Evolutionary conservation across 2,888 invertebrate species (phyloP).

Genomic region (Patella ulyssiponensis): DNA sequence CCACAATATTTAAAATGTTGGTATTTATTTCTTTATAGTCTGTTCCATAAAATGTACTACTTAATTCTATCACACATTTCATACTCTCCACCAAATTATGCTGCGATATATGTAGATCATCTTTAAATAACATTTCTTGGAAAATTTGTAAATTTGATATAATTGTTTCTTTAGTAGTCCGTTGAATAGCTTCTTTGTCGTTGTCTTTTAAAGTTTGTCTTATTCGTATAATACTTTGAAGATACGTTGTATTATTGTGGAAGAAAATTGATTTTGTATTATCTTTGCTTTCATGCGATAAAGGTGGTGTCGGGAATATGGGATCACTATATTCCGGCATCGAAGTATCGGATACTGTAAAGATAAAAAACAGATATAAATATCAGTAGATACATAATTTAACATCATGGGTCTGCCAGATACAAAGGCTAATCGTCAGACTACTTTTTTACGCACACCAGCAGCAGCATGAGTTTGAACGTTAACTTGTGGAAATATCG

Average conservation of each 20-base stretch:
- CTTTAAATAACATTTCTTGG: background rate
- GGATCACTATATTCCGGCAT: constrained; percentile 13
- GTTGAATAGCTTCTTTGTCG: background rate
- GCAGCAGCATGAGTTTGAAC: too few relatives aligned
- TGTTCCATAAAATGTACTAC: background rate
- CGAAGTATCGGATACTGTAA: background rate
- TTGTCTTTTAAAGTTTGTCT: background rate
- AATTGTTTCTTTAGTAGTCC: constrained; percentile 1
- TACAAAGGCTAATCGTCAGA: too few relatives aligned
- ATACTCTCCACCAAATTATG: background rate
- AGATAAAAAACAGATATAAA: too few relatives aligned
- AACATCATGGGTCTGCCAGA: too few relatives aligned
- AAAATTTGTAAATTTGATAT: constrained; percentile 14
- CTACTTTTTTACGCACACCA: too few relatives aligned
- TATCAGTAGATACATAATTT: too few relatives aligned
- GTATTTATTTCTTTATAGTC: constrained; percentile 7
- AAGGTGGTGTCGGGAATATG: constrained; percentile 18
- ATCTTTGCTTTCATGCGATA: background rate
- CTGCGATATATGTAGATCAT: background rate
- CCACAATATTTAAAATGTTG: background rate
- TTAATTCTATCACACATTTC: constrained; percentile 8
- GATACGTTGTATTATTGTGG: constrained; percentile 8
- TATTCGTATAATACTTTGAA: constrained; percentile 16
- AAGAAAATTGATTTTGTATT: background rate
- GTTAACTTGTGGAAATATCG: too few relatives aligned